Evolutionary conservation across 2,113 vertebrate genomes (phyloP), one percentile per base, ranked within the genome.

Genomic region (Piprites chloris): DNA sequence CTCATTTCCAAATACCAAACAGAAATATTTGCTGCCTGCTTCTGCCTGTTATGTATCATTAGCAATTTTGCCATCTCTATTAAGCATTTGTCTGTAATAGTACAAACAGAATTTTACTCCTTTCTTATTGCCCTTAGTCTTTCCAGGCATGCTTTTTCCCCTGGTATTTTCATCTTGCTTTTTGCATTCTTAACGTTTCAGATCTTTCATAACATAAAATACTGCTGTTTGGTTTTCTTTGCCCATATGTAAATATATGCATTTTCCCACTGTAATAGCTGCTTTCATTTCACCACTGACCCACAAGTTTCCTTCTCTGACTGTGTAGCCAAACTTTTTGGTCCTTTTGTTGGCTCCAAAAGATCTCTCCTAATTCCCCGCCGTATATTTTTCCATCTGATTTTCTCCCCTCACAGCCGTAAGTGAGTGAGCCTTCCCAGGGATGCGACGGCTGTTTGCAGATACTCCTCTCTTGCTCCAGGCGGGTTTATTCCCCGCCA

Each of bases 1-100:
- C 80, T 96, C 89, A 50, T 95, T 96, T 94, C 85, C 76, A 90
- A 91, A 78, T 63, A 89, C 87, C 84, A 92, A 92, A 92, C 77
- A 94, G 81, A 93, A 92, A 93, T 86, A 90, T 95, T 93, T 92
- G 89, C 86, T 95, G 92, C 68, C 55, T 87, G 39, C 75, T 87
- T 89, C 85, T 87, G 74, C 81, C 88, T 80, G 80, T 77, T 91
- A 56, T 37, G 89, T 72, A 94, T 87, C 91, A 95, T 89, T 89
- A 94, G 69, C 66, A 85, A 44, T 87, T 87, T 72, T 93, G 53
- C 71, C 32, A 71, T 87, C 80, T 89, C 77, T 89, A 67, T 93
- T 83, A 93, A 86, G 59, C 72, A 71, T 88, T 94, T 96, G 87
- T 71, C 79, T 95, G 76, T n/a, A 86, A 78, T 53, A 69, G 75